Evolutionary conservation across 2,888 invertebrate species (phyloP).

Genomic region (Erebia aethiops): DNA sequence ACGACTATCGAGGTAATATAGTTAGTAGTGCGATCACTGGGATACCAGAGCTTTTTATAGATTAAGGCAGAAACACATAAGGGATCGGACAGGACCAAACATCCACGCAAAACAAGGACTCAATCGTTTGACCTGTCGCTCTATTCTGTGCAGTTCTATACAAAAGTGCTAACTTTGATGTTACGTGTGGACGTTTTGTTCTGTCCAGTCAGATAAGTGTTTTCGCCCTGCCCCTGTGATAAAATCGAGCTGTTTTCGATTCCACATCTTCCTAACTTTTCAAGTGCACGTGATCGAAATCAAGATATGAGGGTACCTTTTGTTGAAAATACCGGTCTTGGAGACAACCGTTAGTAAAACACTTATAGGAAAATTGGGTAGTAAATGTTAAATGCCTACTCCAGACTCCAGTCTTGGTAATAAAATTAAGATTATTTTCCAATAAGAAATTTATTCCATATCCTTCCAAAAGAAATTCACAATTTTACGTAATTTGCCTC

Average conservation of each 20-base stretch:
- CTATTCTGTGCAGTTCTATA: too few relatives aligned
- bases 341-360: neutral
- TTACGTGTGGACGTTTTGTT: too few relatives aligned
- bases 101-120: too few relatives aligned
- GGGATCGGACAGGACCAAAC: too few relatives aligned
- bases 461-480: neutral
- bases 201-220: too few relatives aligned
- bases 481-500: neutral
- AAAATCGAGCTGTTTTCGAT: neutral
- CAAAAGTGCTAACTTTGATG: too few relatives aligned
- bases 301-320: neutral
- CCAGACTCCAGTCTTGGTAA: neutral
- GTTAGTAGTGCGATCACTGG: neutral
- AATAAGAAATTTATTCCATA: neutral
- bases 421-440: constrained; percentile 13
- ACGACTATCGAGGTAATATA: neutral
- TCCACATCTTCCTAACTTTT: neutral
- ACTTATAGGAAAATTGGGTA: neutral
- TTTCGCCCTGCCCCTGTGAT: too few relatives aligned
- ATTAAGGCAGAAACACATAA: too few relatives aligned
- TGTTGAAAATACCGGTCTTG: neutral
- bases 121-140: too few relatives aligned
- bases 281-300: constrained; percentile 9
- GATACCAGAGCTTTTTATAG: too few relatives aligned
- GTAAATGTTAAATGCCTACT: neutral